phyloP scores from a whole-genome alignment of 2,797 vertebrate genomes.

The Peromyscus attwateri region DNA sequence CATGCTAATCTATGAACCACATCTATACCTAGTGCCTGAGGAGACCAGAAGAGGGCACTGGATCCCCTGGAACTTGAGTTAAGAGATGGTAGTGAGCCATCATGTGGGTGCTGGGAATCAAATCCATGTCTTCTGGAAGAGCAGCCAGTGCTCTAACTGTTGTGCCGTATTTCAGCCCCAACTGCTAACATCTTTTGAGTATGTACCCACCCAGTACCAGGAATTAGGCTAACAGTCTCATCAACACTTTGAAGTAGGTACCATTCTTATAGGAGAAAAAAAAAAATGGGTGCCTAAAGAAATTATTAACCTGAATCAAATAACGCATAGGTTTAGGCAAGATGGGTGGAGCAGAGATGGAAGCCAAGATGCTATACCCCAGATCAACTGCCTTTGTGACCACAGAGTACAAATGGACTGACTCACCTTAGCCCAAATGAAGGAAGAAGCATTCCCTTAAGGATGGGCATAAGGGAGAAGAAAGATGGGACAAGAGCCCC shows the following conservation, averaged over 20 bases:
- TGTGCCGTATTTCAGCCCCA: background rate
- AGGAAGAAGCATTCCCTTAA: background rate
- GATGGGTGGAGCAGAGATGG: background rate
- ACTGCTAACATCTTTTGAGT: background rate
- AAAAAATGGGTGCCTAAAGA: background rate
- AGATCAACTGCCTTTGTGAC: background rate
- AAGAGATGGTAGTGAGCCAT: background rate
- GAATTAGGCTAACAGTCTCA: background rate
- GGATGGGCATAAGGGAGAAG: background rate
- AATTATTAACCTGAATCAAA: background rate
- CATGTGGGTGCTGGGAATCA: background rate
- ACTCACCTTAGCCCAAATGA: rapidly evolving
- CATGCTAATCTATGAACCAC: background rate
- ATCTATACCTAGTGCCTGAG: background rate
- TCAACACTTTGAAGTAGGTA: background rate
- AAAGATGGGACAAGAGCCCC: background rate
- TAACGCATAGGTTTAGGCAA: background rate
- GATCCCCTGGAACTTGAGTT: background rate
- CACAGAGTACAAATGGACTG: background rate
- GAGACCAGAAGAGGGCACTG: background rate
- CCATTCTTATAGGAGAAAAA: background rate
- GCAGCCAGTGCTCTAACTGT: no score
- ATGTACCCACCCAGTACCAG: background rate
- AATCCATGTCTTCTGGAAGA: background rate
- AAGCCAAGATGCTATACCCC: background rate